Evolutionary conservation across 2,113 vertebrate genomes (phyloP).

Genomic region (Silurus asotus): DNA sequence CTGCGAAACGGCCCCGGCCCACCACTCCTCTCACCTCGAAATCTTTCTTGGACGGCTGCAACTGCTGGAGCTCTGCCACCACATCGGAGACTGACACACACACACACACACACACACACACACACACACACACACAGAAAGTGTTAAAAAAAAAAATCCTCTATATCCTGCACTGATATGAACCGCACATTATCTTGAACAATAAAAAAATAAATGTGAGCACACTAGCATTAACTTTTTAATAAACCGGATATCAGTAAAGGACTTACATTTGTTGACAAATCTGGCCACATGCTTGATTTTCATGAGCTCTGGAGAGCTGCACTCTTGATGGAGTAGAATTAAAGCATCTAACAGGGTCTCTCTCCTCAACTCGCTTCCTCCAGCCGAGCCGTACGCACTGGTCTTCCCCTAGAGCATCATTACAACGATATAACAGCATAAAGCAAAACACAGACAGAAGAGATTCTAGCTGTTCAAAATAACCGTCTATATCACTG

Average conservation of each 20-base stretch:
- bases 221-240: not conserved
- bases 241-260: no score
- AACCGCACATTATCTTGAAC: not conserved
- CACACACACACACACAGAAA: conserved; percentile 43
- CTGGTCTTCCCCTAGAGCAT: conserved; percentile 81
- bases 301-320: conserved; percentile 86
- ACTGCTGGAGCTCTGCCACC: conserved; percentile 79
- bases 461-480: not conserved
- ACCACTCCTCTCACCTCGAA: conserved; percentile 87
- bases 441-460: conserved; percentile 5
- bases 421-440: not conserved
- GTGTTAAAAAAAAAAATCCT: not conserved
- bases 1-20: conserved; percentile 85
- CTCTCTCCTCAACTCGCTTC: conserved; percentile 80
- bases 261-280: conserved; percentile 88
- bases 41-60: conserved; percentile 83
- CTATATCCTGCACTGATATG: no score
- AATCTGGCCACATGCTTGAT: conserved; percentile 87
- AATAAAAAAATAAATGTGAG: no score
- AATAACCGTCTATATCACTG: not conserved
- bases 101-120: conserved; percentile 45
- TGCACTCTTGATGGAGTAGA: conserved; percentile 89
- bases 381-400: conserved; percentile 72
- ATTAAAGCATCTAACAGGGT: conserved; percentile 89
- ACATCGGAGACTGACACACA: conserved; percentile 80